Evolutionary conservation across 2,888 invertebrate genomes (phyloP).

Genomic region (Nineta flava): DNA sequence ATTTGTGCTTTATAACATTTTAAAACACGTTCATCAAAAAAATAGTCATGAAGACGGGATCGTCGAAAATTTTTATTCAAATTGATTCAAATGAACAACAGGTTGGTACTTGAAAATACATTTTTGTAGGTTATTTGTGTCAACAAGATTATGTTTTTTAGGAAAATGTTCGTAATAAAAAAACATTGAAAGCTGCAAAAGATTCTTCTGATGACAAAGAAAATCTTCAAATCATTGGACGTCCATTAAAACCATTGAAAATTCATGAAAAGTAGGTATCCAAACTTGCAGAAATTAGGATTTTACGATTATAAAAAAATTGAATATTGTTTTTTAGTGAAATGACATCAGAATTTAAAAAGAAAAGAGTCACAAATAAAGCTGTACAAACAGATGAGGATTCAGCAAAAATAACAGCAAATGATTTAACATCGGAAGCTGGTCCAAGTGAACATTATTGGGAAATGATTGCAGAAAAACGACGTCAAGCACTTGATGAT

Average conservation of each 20-base stretch:
- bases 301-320: background rate
- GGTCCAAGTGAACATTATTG: constrained; percentile 61
- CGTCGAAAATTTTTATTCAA: constrained; percentile 19
- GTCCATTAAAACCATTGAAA: constrained; percentile 32
- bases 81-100: constrained; percentile 20
- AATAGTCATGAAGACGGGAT: constrained; percentile 20
- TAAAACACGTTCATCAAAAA: too few species aligned
- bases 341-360: constrained; percentile 25
- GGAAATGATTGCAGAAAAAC: constrained; percentile 57
- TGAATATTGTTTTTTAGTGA: constrained; percentile 18
- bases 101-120: constrained; percentile 14
- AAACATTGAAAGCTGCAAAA: background rate
- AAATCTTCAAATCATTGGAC: constrained; percentile 46
- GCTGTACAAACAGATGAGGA: constrained; percentile 41
- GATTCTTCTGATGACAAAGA: constrained; percentile 42
- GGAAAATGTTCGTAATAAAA: background rate
- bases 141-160: background rate
- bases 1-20: too few species aligned
- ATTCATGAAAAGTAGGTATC: constrained; percentile 33
- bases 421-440: constrained; percentile 52
- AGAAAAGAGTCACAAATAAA: constrained; percentile 36
- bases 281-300: background rate
- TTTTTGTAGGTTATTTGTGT: background rate
- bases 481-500: constrained; percentile 52
- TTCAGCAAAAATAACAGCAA: constrained; percentile 34